Evolutionary conservation across 2,888 invertebrate species (phyloP).

Genomic region (Cactoblastis cactorum): DNA sequence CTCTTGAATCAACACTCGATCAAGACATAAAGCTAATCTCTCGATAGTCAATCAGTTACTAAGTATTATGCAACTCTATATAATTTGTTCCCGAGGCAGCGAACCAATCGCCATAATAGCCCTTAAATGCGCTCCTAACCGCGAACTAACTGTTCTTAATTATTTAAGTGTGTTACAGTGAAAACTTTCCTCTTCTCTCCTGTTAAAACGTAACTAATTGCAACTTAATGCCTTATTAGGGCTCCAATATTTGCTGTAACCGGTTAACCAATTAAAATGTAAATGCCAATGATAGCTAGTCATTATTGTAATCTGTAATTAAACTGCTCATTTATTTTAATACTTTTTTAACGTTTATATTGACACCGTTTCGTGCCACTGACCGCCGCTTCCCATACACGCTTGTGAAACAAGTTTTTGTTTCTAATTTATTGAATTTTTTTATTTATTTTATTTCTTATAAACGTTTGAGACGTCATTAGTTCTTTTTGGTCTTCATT

Average conservation of each 20-base stretch:
- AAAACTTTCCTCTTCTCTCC: slow-evolving; percentile 51
- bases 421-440: background rate
- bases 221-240: slow-evolving; percentile 50
- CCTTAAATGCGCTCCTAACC: slow-evolving; percentile 49
- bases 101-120: slow-evolving; percentile 43
- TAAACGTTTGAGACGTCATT: background rate
- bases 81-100: slow-evolving; percentile 25
- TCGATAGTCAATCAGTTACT: slow-evolving; percentile 21
- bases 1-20: background rate
- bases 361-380: slow-evolving; percentile 23
- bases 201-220: slow-evolving; percentile 59
- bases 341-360: slow-evolving; percentile 30
- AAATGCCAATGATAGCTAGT: slow-evolving; percentile 25
- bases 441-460: background rate
- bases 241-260: slow-evolving; percentile 34
- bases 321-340: slow-evolving; percentile 22
- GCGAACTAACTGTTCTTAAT: slow-evolving; percentile 60
- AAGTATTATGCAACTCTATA: slow-evolving; percentile 29
- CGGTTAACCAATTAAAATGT: slow-evolving; percentile 23
- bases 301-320: slow-evolving; percentile 23
- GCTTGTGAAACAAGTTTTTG: background rate
- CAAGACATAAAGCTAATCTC: slow-evolving; percentile 5
- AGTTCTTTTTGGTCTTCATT: background rate
- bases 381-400: background rate
- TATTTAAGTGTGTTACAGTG: slow-evolving; percentile 56